phyloP scores from a whole-genome alignment of 2,888 invertebrate species.

The Phasia obesa region DNA sequence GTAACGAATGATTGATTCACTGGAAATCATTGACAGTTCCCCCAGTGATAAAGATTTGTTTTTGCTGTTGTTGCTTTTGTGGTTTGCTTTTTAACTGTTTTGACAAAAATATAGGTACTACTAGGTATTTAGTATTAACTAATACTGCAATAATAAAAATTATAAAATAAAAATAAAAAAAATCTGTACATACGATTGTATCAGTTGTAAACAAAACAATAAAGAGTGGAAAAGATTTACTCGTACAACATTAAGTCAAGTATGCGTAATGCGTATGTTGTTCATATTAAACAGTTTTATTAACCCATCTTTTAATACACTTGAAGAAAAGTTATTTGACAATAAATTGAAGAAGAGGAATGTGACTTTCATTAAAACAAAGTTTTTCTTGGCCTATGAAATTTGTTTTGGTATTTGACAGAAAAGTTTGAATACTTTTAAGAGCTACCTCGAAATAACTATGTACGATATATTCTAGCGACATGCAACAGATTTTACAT shows the following conservation, averaged over 20 bases:
- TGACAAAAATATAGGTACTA: background rate
- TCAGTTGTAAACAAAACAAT: slow-evolving; percentile 67
- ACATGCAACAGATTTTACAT: too few species aligned
- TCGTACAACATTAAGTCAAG: slow-evolving; percentile 8
- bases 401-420: too few species aligned
- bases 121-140: slow-evolving; percentile 46
- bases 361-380: too few species aligned
- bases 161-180: slow-evolving; percentile 8
- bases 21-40: slow-evolving; percentile 71
- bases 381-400: too few species aligned
- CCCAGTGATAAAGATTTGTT: slow-evolving; percentile 64
- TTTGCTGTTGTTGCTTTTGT: slow-evolving; percentile 27
- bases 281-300: slow-evolving; percentile 62
- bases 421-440: too few species aligned
- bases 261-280: slow-evolving; percentile 49
- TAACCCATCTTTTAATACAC: slow-evolving; percentile 48
- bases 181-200: slow-evolving; percentile 34
- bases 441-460: too few species aligned
- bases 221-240: slow-evolving; percentile 40
- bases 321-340: slow-evolving; percentile 12
- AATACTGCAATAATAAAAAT: slow-evolving; percentile 48
- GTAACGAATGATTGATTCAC: slow-evolving; percentile 66
- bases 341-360: background rate
- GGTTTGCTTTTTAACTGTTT: slow-evolving; percentile 61
- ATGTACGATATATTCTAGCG: too few species aligned